Base-by-base conservation (phyloP, 2,113 vertebrate species). In the Mola mola region DNA sequence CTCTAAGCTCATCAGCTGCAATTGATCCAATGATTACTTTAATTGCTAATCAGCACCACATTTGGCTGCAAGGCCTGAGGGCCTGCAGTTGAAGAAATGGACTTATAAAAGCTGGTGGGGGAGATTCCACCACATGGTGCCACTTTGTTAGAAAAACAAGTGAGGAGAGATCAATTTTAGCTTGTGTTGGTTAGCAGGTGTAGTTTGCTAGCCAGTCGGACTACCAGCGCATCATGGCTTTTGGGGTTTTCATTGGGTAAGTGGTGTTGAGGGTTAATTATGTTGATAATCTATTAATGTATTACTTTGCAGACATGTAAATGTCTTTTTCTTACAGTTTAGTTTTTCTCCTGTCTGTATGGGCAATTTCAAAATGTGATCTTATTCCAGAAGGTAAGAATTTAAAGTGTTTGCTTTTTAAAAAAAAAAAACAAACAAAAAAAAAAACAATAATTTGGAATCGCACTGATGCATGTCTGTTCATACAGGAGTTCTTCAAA, bases 191-290 rank as follows among this genome's bases (percentile, higher is more conserved):
- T 5, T 22, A 44, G 57, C 22, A 26, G 58, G 57, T 67, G 78
- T 81, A 77, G 67, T 85, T 76, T 64, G 36, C 49, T 79, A 60
- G 72, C 34, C 2, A 0, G 11, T 2, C 13, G 5, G 78, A 56
- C 80, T 67, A 36, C 64, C 33, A 42, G 12, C 53, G 57, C 49
- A 59, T 66, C 22, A 88, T 90, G 89, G 46, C 47, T 43, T 26
- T 70, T 29, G 21, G 17, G 6, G 8, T 66, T 66, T 22, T 6
- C 15, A 1, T 56, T 22, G 9, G 77, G 82, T 84, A 62, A 36
- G 26, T 0, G 1, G 0, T 1, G 22, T 61, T 19, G 0, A 3
- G 3, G 3, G 0, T n/a, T 7, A 34, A 38, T 13, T 42, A 11
- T 42, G 17, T 15, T 34, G 1, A 34, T n/a, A 34, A 34, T 21